A percentile compares a stretch with the other conserved stretches of the same genome.
These are phyloP conservation scores for Volucella inanis DNA, from an alignment of 2,888 invertebrate species.

Conservation along the genomic window DNA sequence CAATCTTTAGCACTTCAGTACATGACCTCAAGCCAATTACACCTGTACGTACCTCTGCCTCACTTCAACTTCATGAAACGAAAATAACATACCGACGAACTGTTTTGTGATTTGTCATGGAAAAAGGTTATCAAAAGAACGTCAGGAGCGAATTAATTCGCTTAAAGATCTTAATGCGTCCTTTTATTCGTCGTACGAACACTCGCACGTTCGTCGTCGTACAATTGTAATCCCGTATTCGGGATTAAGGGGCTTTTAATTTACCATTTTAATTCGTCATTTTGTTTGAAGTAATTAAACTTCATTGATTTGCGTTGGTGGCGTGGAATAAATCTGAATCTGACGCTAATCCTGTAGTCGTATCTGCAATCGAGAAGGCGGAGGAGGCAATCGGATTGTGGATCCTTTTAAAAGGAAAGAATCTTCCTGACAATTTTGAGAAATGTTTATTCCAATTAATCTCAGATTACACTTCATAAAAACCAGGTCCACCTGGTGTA, in stretches of 20 bases:
- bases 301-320: conserved; percentile 43
- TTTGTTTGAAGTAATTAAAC: conserved; percentile 52
- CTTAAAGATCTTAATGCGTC: no score
- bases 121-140: no score
- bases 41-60: conserved; percentile 1
- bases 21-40: conserved; percentile 67
- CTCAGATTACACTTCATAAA: conserved; percentile 9
- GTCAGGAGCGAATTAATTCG: no score
- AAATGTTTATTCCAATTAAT: conserved; percentile 36
- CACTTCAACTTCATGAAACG: no score
- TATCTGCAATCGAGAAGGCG: neutral
- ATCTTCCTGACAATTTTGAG: neutral
- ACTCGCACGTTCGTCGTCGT: no score
- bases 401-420: neutral
- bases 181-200: no score
- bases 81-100: no score
- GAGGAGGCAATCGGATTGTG: neutral
- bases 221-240: no score
- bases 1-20: conserved; percentile 70
- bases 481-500: neutral
- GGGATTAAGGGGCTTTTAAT: conserved; percentile 51
- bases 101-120: no score
- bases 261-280: conserved; percentile 38
- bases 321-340: conserved; percentile 28
- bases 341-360: neutral